Percentiles rank a stretch among this genome's conserved stretches.
Conservation (phyloP, 1,140 invertebrate genomes). For the Micrasema longulum region DNA sequence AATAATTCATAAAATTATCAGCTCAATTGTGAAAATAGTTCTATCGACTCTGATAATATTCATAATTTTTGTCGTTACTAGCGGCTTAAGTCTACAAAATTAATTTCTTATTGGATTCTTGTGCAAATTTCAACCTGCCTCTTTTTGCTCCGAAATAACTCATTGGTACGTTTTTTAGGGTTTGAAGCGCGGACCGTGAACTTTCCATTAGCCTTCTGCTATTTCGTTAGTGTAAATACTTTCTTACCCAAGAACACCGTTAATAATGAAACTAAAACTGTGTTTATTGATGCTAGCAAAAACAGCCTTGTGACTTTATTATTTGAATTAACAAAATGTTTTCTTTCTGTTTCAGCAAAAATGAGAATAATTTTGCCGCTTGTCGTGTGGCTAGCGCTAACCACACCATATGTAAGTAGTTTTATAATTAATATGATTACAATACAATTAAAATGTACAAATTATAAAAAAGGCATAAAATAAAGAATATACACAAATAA, state of each 20-base stretch:
- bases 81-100: too few species aligned
- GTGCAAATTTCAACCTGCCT: too few species aligned
- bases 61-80: too few species aligned
- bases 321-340: constrained; percentile 23
- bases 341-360: constrained; percentile 54
- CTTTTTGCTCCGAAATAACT: too few species aligned
- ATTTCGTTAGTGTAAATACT: not conserved
- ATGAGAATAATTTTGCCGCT: constrained; percentile 55
- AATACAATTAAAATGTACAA: too few species aligned
- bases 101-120: too few species aligned
- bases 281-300: not conserved
- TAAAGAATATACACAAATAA: too few species aligned
- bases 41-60: too few species aligned
- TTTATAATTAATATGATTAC: constrained; percentile 1
- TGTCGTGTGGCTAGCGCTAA: constrained; percentile 54
- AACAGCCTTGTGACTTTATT: constrained; percentile 6
- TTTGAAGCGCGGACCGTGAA: not conserved
- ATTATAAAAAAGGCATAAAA: too few species aligned
- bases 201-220: constrained; percentile 3
- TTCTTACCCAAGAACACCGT: not conserved
- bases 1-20: constrained; percentile 3
- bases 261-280: not conserved
- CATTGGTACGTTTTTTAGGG: too few species aligned
- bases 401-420: constrained; percentile 53
- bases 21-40: too few species aligned